Percentiles rank a stretch among this genome's conserved stretches.
phyloP scores from a whole-genome alignment of 2,113 vertebrate genomes.

The Coptodon rendalli region DNA sequence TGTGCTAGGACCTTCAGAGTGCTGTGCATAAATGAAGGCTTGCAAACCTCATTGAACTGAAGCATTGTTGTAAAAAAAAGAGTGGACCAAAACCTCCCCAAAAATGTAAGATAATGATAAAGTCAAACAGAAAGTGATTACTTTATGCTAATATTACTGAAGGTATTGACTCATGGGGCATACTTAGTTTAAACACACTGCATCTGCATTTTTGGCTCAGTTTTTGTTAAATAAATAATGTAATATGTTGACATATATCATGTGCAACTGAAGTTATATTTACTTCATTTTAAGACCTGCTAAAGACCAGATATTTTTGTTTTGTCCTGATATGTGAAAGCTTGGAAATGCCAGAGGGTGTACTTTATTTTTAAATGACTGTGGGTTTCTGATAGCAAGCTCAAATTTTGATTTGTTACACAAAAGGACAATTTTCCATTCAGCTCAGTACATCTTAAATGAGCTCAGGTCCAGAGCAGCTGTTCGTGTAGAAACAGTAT shows the following conservation, averaged over 20 bases:
- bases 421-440: neutral
- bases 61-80: neutral
- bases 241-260: fast-evolving
- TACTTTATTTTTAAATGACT: neutral
- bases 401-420: neutral
- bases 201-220: neutral
- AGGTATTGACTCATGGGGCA: neutral
- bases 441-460: neutral
- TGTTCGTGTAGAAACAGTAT: neutral
- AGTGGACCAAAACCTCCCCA: neutral
- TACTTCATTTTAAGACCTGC: neutral
- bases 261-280: neutral
- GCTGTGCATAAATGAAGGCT: neutral
- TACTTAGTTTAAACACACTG: neutral
- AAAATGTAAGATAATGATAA: neutral
- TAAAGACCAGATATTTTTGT: neutral
- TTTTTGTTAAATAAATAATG: neutral
- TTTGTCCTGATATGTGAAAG: neutral
- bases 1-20: neutral
- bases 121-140: neutral
- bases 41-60: neutral
- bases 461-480: neutral
- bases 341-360: neutral
- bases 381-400: neutral
- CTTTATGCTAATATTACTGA: neutral